Percentiles rank a stretch among this genome's conserved stretches.
phyloP scores from a whole-genome alignment of 2,797 vertebrate genomes.

The Myotis vivesi region DNA sequence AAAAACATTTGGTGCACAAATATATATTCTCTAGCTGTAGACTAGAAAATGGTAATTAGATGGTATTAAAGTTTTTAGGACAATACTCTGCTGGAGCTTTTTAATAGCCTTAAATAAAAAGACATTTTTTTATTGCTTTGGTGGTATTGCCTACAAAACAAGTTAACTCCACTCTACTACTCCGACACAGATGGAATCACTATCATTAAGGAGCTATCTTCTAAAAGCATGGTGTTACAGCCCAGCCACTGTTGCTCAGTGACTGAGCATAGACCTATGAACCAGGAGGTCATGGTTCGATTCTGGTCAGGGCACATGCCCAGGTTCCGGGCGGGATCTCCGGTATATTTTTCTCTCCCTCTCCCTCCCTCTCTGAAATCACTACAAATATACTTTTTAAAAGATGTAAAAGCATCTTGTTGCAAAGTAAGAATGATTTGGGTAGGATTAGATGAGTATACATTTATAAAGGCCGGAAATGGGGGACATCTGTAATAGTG shows the following conservation, averaged over 20 bases:
- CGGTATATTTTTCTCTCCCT: too few relatives aligned
- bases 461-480: not conserved
- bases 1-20: not conserved
- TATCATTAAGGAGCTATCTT: not conserved
- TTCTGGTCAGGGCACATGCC: too few relatives aligned
- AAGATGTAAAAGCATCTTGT: not conserved
- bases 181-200: not conserved
- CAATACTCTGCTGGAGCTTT: not conserved
- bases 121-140: not conserved
- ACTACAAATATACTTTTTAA: too few relatives aligned
- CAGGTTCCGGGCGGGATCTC: too few relatives aligned
- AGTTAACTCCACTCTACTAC: not conserved
- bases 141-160: not conserved
- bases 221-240: not conserved
- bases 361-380: too few relatives aligned
- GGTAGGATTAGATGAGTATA: not conserved
- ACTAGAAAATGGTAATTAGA: not conserved
- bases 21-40: not conserved
- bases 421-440: not conserved
- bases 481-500: not conserved
- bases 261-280: too few relatives aligned
- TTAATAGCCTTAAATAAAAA: not conserved
- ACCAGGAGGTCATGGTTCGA: too few relatives aligned
- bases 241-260: too few relatives aligned
- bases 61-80: not conserved